These are phyloP conservation scores for Apodemia duryi DNA, from an alignment of 2,888 invertebrate genomes.

Conservation along the genomic window DNA sequence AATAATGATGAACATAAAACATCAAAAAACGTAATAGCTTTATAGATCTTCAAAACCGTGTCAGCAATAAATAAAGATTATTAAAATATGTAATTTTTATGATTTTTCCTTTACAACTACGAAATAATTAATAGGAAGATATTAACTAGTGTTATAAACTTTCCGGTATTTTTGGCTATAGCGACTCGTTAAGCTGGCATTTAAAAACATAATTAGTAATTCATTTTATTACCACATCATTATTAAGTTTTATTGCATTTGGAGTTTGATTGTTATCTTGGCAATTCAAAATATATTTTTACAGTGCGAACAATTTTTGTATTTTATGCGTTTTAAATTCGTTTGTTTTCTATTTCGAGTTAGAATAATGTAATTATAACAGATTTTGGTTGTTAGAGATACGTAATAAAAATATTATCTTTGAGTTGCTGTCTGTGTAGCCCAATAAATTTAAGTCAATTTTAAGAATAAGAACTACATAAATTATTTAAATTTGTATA, in stretches of 20 bases:
- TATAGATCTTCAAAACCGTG: conserved; percentile 9
- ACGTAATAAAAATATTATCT: neutral
- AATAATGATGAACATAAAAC: conserved; percentile 1
- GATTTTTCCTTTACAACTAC: conserved; percentile 14
- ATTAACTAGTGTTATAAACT: conserved; percentile 27
- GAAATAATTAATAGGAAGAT: conserved; percentile 18
- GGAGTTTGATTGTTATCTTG: conserved; percentile 44
- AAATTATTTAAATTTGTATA: too few relatives aligned
- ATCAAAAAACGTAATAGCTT: conserved; percentile 3
- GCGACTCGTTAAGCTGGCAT: conserved; percentile 28
- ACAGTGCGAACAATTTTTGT: neutral
- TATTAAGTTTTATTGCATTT: conserved; percentile 37
- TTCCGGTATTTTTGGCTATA: conserved; percentile 27
- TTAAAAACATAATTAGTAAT: conserved; percentile 31
- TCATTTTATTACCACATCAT: conserved; percentile 39
- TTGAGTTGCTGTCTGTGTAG: neutral
- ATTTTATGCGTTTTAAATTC: conserved; percentile 7
- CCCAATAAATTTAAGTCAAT: neutral
- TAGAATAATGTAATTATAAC: neutral
- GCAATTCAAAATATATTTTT: conserved; percentile 27
- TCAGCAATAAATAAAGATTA: conserved; percentile 12
- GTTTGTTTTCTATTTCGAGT: neutral
- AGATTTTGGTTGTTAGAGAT: neutral
- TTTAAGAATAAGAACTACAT: neutral
- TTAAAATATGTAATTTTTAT: conserved; percentile 5